Conservation (phyloP, 2,888 invertebrate species). For the Sminthurides aquaticus region DNA sequence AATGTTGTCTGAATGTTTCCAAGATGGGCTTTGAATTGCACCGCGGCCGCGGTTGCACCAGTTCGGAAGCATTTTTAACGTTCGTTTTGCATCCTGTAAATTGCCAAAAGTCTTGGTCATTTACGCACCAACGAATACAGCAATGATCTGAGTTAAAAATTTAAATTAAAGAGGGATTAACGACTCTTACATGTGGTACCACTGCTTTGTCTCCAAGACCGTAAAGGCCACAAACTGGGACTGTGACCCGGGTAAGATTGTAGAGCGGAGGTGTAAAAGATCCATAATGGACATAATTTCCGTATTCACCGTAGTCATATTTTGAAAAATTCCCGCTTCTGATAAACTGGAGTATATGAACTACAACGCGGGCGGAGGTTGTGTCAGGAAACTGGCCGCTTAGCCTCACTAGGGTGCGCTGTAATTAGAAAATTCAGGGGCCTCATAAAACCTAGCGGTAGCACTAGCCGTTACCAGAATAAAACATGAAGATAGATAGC, state of each 20-base stretch:
- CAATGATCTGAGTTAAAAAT: too few species aligned
- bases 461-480: background rate
- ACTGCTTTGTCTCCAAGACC: background rate
- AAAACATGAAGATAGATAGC: background rate
- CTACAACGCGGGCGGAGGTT: background rate
- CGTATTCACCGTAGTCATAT: background rate
- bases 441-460: background rate
- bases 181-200: background rate
- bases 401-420: background rate
- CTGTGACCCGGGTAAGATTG: background rate
- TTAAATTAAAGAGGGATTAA: too few species aligned
- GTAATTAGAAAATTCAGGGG: background rate
- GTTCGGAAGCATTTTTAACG: background rate
- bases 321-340: background rate
- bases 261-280: background rate
- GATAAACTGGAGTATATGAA: background rate
- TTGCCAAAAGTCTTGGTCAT: too few species aligned
- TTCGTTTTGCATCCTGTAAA: background rate
- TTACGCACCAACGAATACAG: too few species aligned
- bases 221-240: slow-evolving; percentile 1
- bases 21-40: background rate
- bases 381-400: slow-evolving; percentile 1
- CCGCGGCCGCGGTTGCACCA: background rate
- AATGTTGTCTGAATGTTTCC: background rate
- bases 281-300: background rate